These are phyloP conservation scores for Lytechinus variegatus DNA, from an alignment of 35 echinoderm and acorn worm genomes.

Conservation along the genomic window DNA sequence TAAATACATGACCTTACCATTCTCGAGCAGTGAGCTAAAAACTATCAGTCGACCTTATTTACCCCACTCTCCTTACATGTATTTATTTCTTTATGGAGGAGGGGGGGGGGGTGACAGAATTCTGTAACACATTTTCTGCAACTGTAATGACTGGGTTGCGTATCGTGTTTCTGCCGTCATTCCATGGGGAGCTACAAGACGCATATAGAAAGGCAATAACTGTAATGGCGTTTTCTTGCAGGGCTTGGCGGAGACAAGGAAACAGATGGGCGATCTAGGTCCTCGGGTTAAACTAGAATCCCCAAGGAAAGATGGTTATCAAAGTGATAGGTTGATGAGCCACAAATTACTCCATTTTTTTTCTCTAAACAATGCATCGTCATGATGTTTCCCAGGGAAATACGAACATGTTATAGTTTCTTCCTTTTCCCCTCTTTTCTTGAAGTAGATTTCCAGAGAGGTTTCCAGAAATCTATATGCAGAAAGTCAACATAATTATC, in stretches of 20 bases:
- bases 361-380: not conserved
- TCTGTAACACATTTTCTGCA: too few species aligned
- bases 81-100: too few species aligned
- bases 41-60: too few species aligned
- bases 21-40: too few species aligned
- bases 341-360: not conserved
- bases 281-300: not conserved
- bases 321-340: not conserved
- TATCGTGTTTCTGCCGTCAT: not conserved
- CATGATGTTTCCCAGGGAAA: not conserved
- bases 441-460: not conserved
- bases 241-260: not conserved
- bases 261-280: not conserved
- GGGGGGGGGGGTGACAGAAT: not conserved
- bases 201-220: constrained; percentile 3
- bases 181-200: not conserved
- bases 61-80: too few species aligned
- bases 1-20: too few species aligned
- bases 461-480: not conserved
- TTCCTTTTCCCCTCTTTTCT: not conserved
- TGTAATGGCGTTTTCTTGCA: not conserved
- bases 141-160: not conserved
- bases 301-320: not conserved
- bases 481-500: not conserved
- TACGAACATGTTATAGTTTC: not conserved